Evolutionary conservation across 2,888 invertebrate genomes (phyloP).

Genomic region (Thereva unica): DNA sequence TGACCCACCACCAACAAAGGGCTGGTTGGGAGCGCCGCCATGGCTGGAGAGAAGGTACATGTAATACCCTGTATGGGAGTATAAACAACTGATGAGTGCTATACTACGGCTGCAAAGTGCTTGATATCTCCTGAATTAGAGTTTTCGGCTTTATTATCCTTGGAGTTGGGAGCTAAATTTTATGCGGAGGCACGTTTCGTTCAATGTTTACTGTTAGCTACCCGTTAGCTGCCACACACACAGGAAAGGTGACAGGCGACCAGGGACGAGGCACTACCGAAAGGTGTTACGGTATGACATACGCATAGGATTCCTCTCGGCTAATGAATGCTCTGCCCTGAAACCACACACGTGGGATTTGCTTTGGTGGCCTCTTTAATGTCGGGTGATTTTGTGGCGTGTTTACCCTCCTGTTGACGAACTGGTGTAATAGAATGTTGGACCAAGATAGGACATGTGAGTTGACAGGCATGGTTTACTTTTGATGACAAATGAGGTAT

Average conservation of each 20-base stretch:
- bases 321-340: conserved; percentile 1
- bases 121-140: conserved; percentile 5
- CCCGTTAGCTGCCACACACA: conserved; percentile 35
- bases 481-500: conserved; percentile 16
- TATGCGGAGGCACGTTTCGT: conserved; percentile 38
- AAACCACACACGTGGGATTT: conserved; percentile 7
- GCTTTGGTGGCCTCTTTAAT: conserved; percentile 15
- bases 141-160: not conserved
- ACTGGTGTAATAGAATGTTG: conserved; percentile 11
- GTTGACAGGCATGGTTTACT: conserved; percentile 2
- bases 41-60: too few relatives aligned
- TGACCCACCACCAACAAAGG: not conserved
- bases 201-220: conserved; percentile 31
- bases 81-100: not conserved
- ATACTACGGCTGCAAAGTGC: not conserved
- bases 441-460: conserved; percentile 3
- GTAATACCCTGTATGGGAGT: not conserved
- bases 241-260: not conserved
- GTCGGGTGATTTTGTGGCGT: conserved; percentile 9
- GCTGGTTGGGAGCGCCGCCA: too few relatives aligned
- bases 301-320: not conserved
- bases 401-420: conserved; percentile 20
- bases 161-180: conserved; percentile 8
- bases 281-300: conserved; percentile 15
- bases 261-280: not conserved